Evolutionary conservation across 2,888 invertebrate species (phyloP).

Genomic region (Altica lythri): DNA sequence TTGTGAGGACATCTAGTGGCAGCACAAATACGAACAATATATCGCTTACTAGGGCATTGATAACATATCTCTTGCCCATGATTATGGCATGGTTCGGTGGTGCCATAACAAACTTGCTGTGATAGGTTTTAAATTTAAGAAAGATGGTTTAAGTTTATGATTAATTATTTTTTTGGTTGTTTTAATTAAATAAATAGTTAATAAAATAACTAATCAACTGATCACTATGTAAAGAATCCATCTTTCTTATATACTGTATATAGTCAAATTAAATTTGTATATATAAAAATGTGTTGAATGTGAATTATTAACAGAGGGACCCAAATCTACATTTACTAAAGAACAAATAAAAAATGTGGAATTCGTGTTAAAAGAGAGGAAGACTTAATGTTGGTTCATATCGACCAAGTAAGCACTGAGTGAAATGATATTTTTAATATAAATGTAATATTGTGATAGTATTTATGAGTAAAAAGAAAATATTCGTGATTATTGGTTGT

Average conservation of each 20-base stretch:
- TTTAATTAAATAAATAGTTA: too few relatives aligned
- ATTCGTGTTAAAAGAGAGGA: conserved; percentile 26
- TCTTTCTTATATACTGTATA: conserved; percentile 28
- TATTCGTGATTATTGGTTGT: conserved; percentile 11
- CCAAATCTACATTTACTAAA: conserved; percentile 30
- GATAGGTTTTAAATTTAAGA: conserved; percentile 58
- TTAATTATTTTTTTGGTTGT: background rate
- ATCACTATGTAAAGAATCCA: too few relatives aligned
- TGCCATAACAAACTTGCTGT: conserved; percentile 81
- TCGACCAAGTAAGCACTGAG: conserved; percentile 25
- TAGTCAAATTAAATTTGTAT: conserved; percentile 27
- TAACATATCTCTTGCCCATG: conserved; percentile 79
- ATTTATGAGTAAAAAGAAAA: conserved; percentile 30
- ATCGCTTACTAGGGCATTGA: conserved; percentile 66
- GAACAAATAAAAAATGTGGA: conserved; percentile 26
- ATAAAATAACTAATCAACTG: too few relatives aligned
- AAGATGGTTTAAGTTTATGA: conserved; percentile 26
- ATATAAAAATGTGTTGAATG: conserved; percentile 27
- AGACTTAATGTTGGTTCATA: conserved; percentile 24
- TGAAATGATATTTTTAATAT: conserved; percentile 34
- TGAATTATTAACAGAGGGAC: conserved; percentile 34
- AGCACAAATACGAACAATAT: conserved; percentile 33
- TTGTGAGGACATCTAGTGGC: conserved; percentile 29
- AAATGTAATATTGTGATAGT: conserved; percentile 34
- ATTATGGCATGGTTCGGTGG: conserved; percentile 86